These are phyloP conservation scores for Pachymerium ferrugineum DNA, from an alignment of 2,888 invertebrate genomes.

Conservation along the genomic window DNA sequence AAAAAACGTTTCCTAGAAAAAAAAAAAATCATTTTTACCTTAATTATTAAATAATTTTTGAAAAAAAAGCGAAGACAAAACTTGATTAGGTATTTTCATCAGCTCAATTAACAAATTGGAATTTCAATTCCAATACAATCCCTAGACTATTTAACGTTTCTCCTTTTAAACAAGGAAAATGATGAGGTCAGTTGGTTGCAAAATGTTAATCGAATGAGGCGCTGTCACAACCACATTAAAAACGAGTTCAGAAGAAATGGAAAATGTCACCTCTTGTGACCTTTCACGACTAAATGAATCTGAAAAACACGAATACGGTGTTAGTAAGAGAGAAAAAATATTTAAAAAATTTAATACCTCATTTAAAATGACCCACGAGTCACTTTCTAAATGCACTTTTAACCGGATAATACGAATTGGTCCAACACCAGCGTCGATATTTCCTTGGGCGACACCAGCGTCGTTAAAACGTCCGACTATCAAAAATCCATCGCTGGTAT, in stretches of 20 bases:
- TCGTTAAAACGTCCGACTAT: conserved; percentile 71
- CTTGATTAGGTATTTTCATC: too few species aligned
- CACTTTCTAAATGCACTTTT: conserved; percentile 71
- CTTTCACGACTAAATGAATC: not conserved
- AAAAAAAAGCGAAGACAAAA: too few species aligned
- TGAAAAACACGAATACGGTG: too few species aligned
- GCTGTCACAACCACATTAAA: not conserved
- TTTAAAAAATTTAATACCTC: conserved; percentile 59
- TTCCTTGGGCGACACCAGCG: conserved; percentile 72
- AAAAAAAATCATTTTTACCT: too few species aligned
- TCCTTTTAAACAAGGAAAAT: conserved; percentile 2
- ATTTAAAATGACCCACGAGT: conserved; percentile 84
- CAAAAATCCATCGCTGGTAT: conserved; percentile 63
- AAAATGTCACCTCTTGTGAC: conserved; percentile 23
- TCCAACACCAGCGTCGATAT: conserved; percentile 60
- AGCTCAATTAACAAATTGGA: too few species aligned
- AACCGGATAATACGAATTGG: conserved; percentile 66
- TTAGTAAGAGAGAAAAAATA: not conserved
- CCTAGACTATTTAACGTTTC: too few species aligned
- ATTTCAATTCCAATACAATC: not conserved
- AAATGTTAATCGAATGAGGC: not conserved
- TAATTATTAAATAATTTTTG: too few species aligned
- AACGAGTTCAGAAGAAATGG: not conserved
- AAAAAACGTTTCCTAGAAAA: too few species aligned
- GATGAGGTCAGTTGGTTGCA: not conserved